Percentiles rank a stretch among this genome's conserved stretches.
Conservation (phyloP, 2,113 vertebrate species). For the Peromyscus leucopus region DNA sequence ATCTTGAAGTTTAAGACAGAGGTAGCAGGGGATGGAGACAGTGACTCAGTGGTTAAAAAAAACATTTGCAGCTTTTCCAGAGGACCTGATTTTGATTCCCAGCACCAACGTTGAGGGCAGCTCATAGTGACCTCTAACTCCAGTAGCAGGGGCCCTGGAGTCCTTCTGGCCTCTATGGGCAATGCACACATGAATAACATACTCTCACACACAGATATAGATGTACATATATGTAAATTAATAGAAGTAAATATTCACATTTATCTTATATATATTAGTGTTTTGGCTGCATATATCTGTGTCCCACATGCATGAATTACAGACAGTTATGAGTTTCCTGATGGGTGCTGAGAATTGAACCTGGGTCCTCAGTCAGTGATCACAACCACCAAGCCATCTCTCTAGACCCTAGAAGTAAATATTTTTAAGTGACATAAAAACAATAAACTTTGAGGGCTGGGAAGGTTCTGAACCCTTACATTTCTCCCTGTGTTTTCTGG, state of each 20-base stretch:
- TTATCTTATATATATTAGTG: background rate
- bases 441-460: background rate
- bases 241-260: background rate
- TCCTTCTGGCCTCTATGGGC: background rate
- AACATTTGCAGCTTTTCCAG: background rate
- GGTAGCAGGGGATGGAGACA: background rate
- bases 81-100: background rate
- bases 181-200: background rate
- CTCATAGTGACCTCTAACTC: background rate
- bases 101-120: background rate
- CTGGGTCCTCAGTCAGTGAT: background rate
- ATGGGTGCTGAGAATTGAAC: background rate
- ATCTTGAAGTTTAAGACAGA: slow-evolving; percentile 33
- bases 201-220: background rate
- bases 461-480: slow-evolving; percentile 17
- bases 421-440: background rate
- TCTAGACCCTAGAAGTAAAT: background rate
- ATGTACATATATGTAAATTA: background rate
- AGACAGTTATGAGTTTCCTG: background rate
- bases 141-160: background rate
- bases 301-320: background rate
- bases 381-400: background rate
- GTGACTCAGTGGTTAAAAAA: background rate
- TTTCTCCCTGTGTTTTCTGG: slow-evolving; percentile 22
- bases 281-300: background rate